Evolutionary conservation across 2,113 vertebrate species (phyloP).

Genomic region (Hepsetus odoe): DNA sequence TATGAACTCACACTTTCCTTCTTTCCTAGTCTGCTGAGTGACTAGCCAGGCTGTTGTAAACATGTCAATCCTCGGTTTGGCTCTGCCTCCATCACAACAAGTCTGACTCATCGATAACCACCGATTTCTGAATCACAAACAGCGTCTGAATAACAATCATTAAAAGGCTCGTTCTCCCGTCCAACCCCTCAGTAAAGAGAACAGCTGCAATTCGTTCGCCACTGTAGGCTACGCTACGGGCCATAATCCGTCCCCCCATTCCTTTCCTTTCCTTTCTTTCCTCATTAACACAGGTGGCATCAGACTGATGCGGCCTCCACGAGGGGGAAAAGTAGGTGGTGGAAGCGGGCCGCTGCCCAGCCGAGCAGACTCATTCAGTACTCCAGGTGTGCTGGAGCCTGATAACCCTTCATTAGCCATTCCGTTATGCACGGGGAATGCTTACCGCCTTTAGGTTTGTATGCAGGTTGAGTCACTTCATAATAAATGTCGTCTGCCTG

Average conservation of each 20-base stretch:
- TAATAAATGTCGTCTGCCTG: slow-evolving; percentile 8
- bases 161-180: slow-evolving; percentile 58
- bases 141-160: slow-evolving; percentile 69
- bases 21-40: slow-evolving; percentile 37
- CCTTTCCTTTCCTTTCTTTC: slow-evolving; percentile 62
- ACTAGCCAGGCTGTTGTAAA: slow-evolving; percentile 43
- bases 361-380: slow-evolving; percentile 51
- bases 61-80: slow-evolving; percentile 43
- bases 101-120: slow-evolving; percentile 47
- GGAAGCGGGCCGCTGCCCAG: slow-evolving; percentile 63
- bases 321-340: slow-evolving; percentile 70
- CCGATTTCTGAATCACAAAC: slow-evolving; percentile 47
- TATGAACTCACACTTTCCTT: no score
- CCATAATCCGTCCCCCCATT: slow-evolving; percentile 34
- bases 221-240: slow-evolving; percentile 41
- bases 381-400: slow-evolving; percentile 75
- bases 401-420: slow-evolving; percentile 79
- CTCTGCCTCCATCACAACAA: slow-evolving; percentile 24
- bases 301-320: slow-evolving; percentile 67
- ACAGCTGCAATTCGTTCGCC: slow-evolving; percentile 66
- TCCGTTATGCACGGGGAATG: slow-evolving; percentile 61
- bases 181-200: slow-evolving; percentile 58
- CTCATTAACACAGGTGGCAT: slow-evolving; percentile 66
- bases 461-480: slow-evolving; percentile 30
- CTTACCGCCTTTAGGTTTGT: slow-evolving; percentile 26